Percentiles rank a stretch among this genome's conserved stretches.
These are phyloP conservation scores for Aproaerema taeniolella DNA, from an alignment of 2,888 invertebrate genomes.

Conservation along the genomic window DNA sequence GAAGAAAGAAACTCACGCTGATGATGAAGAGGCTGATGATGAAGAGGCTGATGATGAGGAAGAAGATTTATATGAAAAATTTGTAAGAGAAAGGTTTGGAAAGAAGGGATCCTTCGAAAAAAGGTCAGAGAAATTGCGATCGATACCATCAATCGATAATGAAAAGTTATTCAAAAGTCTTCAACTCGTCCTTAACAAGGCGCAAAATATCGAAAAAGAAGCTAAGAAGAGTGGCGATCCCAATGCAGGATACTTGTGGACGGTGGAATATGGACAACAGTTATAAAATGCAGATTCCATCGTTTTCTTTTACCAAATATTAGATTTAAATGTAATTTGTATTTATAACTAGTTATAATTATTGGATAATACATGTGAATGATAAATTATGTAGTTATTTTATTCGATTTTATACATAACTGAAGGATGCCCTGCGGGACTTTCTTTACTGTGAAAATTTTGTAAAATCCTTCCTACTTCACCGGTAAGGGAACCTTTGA, in stretches of 20 bases:
- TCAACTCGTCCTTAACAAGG: constrained; percentile 55
- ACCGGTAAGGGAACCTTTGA: no score
- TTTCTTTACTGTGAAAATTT: no score
- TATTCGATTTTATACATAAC: no score
- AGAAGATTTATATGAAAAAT: constrained; percentile 65
- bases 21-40: constrained; percentile 26
- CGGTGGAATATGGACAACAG: constrained; percentile 70
- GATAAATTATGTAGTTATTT: no score
- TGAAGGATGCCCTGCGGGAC: no score
- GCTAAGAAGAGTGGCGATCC: constrained; percentile 60
- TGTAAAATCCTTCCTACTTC: no score
- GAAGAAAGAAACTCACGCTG: constrained; percentile 28
- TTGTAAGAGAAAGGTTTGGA: constrained; percentile 66
- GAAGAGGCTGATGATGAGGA: constrained; percentile 34
- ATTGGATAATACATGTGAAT: no score
- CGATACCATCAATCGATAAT: constrained; percentile 31
- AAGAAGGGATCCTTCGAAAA: constrained; percentile 51
- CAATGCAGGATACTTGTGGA: constrained; percentile 72
- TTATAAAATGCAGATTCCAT: constrained; percentile 28
- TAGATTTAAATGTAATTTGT: background rate
- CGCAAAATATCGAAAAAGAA: constrained; percentile 52
- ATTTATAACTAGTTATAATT: background rate
- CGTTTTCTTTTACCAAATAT: background rate
- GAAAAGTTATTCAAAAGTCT: constrained; percentile 48
- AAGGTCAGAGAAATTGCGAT: constrained; percentile 44